Base-by-base conservation (phyloP, 2,888 invertebrate genomes). In the Nomada lathburiana region DNA sequence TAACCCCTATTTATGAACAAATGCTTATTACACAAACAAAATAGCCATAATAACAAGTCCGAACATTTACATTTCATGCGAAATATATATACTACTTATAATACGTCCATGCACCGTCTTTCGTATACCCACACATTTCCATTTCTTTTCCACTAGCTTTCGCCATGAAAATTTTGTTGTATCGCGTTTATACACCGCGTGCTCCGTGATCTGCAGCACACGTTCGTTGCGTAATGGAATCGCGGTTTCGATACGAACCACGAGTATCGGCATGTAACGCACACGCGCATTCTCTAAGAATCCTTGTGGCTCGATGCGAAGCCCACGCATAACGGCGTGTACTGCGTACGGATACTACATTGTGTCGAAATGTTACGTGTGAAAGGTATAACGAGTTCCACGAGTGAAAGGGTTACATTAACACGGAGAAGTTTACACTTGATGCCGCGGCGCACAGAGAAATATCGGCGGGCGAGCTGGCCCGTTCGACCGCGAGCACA, bases 291-390 rank as follows among this genome's bases (percentile, higher is more conserved):
- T 74, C 70, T 60, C 59, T 76, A 86, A 72, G 83, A 86, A 88
- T 88, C 77, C 69, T 67, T 67, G 85, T 76, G 73, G 70, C 60
- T 63, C 73, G 76, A 73, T 53, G 65, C 73, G 70, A 74, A 76
- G 65, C 86, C 86, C 78, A 86, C 86, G 80, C 84, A 65, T 70
- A 78, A 86, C 26, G 86, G 82, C 79, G 83, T 86, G 80, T 76
- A 69, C 57, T 42, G 59, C 53, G 71, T 52, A 36, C 64, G 53
- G 44, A 42, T 65, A 73, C 78, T 63, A 74, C 29, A 79, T 84
- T 76, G 67, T 71, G 73, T 76, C 63, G 80, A 16, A 71, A 82
- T 82, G 81, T 86, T 85, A 83, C 76, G 85, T 79, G 85, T 74
- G 82, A 83, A 86, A 79, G 77, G 75, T 75, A 70, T 65, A 82